Percentiles rank a stretch among this genome's conserved stretches.
Evolutionary conservation across 2,113 vertebrate genomes (phyloP).

Genomic region (Heterotis niloticus): DNA sequence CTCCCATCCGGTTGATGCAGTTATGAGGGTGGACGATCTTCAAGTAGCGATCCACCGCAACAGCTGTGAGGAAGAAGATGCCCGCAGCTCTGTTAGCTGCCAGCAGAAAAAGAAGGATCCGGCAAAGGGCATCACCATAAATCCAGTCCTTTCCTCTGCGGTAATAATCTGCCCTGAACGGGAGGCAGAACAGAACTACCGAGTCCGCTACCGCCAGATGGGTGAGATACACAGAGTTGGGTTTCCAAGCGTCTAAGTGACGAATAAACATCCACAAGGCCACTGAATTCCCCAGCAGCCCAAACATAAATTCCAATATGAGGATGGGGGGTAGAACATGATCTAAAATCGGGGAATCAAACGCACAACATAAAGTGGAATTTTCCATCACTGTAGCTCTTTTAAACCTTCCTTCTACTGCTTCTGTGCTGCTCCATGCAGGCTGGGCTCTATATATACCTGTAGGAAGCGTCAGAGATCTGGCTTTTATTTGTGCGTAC

Average conservation of each 20-base stretch:
- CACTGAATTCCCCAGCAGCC: slow-evolving; percentile 59
- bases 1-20: slow-evolving; percentile 55
- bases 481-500: not conserved
- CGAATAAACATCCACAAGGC: slow-evolving; percentile 67
- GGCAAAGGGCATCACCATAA: slow-evolving; percentile 59
- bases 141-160: slow-evolving; percentile 63
- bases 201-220: slow-evolving; percentile 68
- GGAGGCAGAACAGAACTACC: slow-evolving; percentile 64
- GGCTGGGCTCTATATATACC: not conserved
- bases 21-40: slow-evolving; percentile 64
- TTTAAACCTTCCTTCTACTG: not conserved
- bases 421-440: not conserved
- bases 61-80: slow-evolving; percentile 70
- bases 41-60: slow-evolving; percentile 67
- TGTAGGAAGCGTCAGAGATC: not conserved
- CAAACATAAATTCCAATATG: slow-evolving; percentile 63
- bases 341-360: slow-evolving; percentile 57
- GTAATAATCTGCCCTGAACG: slow-evolving; percentile 72
- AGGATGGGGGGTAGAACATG: slow-evolving; percentile 61
- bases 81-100: slow-evolving; percentile 61
- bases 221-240: slow-evolving; percentile 65
- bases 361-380: slow-evolving; percentile 56
- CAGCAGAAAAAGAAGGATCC: slow-evolving; percentile 64
- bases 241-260: slow-evolving; percentile 65
- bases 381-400: slow-evolving; percentile 23